Evolutionary conservation across 1,140 invertebrate genomes (phyloP), one percentile per base, ranked within the genome.

Genomic region (Macrotrachela quadricornifera): DNA sequence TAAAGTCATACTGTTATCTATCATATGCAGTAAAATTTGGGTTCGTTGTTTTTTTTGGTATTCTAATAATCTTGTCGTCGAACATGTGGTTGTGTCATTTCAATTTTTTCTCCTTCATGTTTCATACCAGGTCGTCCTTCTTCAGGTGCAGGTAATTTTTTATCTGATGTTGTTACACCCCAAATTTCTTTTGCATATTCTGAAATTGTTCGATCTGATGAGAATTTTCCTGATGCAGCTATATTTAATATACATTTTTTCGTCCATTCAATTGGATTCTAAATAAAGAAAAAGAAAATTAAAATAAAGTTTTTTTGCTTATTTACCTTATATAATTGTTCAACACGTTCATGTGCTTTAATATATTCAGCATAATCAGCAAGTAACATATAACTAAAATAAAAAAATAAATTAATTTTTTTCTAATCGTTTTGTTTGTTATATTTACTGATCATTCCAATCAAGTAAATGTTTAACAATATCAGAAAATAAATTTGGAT

Each of bases 141-240:
- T 30, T 30, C 21, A 1, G 85, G 85, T 51, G 78, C 79, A 1
- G 84, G 85, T 48, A 91, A 73, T 70, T 85, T 85, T 60, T 86
- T 81, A 77, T 81, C 86, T 36, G 73, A 76, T 8, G 86, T 83
- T 62, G 86, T 78, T 4, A 88, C 80, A 38, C 78, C 83, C 92
- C 92, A 99, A 63, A 99, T 97, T 63, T 97, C 82, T 36, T 78
- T 75, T 18, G 86, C 87, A 67, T 99, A 99, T 66, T 99, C 85
- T 0, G 78, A 76, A 63, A 99, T 99, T 30, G 92, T 95, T 58
- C 92, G 78, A 70, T 99, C 92, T 8, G 87, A 94, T 41, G 69
- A 72, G 71, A 99, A 97, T 72, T 97, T 97, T 44, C 92, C 92
- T 14, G 85, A 85, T 0, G 85, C 81, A 18, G 91, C 91, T 63